A percentile compares a stretch with the other conserved stretches of the same genome.
phyloP scores from a whole-genome alignment of 2,113 vertebrate species.

The Psittacara wagleri region DNA sequence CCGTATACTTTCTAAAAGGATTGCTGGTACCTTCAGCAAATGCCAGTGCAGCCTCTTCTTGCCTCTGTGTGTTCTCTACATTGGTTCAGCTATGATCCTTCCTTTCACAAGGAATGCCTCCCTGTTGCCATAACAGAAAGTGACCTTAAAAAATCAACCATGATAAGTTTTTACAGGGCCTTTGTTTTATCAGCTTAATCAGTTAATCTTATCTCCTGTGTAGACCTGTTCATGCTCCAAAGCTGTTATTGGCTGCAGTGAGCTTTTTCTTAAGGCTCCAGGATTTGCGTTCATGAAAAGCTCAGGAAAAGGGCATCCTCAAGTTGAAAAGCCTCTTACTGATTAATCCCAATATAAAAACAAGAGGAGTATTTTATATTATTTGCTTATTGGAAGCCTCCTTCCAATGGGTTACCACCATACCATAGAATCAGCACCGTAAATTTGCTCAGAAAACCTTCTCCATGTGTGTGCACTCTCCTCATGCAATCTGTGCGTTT shows the following conservation, averaged over 20 bases:
- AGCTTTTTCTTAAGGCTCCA: background rate
- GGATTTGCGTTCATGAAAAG: background rate
- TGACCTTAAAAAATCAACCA: conserved; percentile 16
- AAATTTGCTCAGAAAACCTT: background rate
- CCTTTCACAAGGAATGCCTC: background rate
- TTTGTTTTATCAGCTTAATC: conserved; percentile 7
- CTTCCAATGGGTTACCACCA: background rate
- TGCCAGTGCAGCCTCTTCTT: background rate
- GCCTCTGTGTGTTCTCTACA: background rate
- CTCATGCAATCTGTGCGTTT: background rate
- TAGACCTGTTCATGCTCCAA: background rate
- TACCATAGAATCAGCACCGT: background rate
- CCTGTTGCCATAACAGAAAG: background rate
- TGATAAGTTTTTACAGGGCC: background rate
- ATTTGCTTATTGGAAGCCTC: background rate
- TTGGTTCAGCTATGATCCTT: background rate
- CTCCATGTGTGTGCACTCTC: background rate
- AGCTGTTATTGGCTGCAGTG: background rate
- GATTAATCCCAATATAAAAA: background rate
- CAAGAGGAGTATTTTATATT: background rate
- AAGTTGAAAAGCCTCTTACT: background rate
- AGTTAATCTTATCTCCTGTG: background rate
- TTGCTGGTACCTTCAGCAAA: background rate
- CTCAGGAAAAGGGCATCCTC: background rate
- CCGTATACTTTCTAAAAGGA: background rate